Evolutionary conservation across 2,113 vertebrate genomes (phyloP).

Genomic region (Phoenicopterus ruber): DNA sequence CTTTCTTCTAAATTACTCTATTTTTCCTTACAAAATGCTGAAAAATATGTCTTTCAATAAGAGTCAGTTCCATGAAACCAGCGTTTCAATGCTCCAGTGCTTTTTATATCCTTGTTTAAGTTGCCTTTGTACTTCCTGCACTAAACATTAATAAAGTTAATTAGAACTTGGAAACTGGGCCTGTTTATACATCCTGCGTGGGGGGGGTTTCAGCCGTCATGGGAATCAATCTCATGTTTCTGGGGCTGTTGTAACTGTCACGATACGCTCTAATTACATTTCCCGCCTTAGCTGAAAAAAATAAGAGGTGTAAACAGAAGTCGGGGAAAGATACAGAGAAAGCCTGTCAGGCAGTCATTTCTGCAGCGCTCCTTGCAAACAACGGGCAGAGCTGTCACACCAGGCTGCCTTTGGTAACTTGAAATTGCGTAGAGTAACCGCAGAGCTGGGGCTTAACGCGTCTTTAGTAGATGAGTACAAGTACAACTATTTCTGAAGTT

Average conservation of each 20-base stretch:
- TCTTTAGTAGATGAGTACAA: background rate
- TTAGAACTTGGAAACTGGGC: slow-evolving; percentile 58
- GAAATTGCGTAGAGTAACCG: background rate
- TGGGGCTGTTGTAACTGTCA: background rate
- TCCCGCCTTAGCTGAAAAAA: slow-evolving; percentile 5
- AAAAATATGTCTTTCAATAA: slow-evolving; percentile 54
- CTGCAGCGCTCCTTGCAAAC: background rate
- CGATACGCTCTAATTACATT: slow-evolving; percentile 3
- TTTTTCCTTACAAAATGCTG: slow-evolving; percentile 56
- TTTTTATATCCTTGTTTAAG: slow-evolving; percentile 73
- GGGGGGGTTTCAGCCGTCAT: background rate
- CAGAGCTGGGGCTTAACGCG: background rate
- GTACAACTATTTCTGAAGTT: background rate
- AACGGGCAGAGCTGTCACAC: background rate
- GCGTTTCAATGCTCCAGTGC: slow-evolving; percentile 52
- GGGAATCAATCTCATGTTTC: slow-evolving; percentile 20
- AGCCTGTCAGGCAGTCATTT: background rate
- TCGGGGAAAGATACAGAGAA: background rate
- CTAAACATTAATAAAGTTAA: slow-evolving; percentile 75
- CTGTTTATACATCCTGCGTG: slow-evolving; percentile 29
- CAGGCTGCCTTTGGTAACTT: background rate
- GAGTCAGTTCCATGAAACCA: slow-evolving; percentile 58
- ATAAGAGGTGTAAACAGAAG: background rate
- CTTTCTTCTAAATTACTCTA: slow-evolving; percentile 9
- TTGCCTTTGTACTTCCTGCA: slow-evolving; percentile 66